Conservation (phyloP, 2,888 invertebrate genomes). For the Proisotoma minuta region DNA sequence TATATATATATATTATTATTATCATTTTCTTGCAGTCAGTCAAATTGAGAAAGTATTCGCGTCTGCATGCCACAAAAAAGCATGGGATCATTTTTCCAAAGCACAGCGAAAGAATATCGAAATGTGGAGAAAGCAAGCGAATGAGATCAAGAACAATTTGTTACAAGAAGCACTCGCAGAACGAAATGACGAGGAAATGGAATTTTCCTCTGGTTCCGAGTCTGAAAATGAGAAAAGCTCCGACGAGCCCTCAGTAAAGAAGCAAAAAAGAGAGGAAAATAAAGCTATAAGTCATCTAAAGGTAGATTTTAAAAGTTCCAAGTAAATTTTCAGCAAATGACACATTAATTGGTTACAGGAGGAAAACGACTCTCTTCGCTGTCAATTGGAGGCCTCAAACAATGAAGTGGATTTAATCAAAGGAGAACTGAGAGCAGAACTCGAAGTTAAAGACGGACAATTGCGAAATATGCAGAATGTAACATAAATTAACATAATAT, state of each 20-base stretch:
- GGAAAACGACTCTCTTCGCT: constrained; percentile 84
- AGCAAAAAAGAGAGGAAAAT: constrained; percentile 35
- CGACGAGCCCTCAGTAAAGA: constrained; percentile 21
- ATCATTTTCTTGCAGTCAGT: constrained; percentile 67
- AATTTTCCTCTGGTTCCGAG: constrained; percentile 75
- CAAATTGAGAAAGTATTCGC: constrained; percentile 97
- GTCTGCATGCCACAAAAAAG: constrained; percentile 94
- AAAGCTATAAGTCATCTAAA: constrained; percentile 42
- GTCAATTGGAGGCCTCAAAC: constrained; percentile 88
- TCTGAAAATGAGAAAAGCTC: constrained; percentile 47
- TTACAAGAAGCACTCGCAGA: constrained; percentile 62
- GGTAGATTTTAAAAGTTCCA: constrained; percentile 20
- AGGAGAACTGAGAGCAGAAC: constrained; percentile 69
- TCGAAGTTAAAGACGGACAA: constrained; percentile 80
- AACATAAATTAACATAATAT: no score
- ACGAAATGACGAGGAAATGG: constrained; percentile 77
- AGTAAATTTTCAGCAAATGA: neutral
- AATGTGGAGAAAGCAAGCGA: constrained; percentile 93
- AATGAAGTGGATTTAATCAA: constrained; percentile 87
- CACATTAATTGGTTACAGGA: constrained; percentile 55
- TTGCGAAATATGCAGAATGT: constrained; percentile 67
- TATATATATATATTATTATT: neutral
- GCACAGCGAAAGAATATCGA: constrained; percentile 98
- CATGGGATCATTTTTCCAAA: constrained; percentile 99
- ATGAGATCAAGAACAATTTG: constrained; percentile 68